phyloP scores from a whole-genome alignment of 1,140 invertebrate genomes.

The Zaprionus vittiger region DNA sequence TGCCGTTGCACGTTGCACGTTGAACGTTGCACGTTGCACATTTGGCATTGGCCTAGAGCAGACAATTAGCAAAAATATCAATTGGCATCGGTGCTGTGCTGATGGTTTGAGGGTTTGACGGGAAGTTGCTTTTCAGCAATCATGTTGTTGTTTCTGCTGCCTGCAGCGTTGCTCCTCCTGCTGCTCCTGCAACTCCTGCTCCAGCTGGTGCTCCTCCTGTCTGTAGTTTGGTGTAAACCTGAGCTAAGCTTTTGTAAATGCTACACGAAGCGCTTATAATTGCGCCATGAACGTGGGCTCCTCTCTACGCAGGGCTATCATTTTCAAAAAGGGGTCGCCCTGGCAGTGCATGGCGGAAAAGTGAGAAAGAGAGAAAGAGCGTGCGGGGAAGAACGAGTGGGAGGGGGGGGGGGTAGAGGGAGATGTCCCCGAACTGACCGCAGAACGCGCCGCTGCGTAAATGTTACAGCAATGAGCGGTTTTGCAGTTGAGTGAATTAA shows the following conservation, averaged over 20 bases:
- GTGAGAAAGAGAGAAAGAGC: slow-evolving; percentile 23
- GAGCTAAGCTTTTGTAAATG: slow-evolving; percentile 40
- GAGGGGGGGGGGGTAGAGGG: slow-evolving; percentile 37
- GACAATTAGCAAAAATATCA: slow-evolving; percentile 12
- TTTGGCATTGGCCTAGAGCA: slow-evolving; percentile 5
- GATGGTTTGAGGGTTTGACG: neutral
- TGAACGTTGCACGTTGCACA: slow-evolving; percentile 2
- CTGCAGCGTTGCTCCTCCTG: neutral
- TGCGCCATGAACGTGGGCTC: slow-evolving; percentile 9
- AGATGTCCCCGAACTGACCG: slow-evolving; percentile 44
- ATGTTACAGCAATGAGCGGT: slow-evolving; percentile 74
- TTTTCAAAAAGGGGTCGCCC: slow-evolving; percentile 8
- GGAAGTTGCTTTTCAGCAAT: slow-evolving; percentile 4
- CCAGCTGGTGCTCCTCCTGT: neutral
- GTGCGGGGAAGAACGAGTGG: slow-evolving; percentile 26
- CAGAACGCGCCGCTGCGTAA: slow-evolving; percentile 68
- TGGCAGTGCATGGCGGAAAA: neutral
- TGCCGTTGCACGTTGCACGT: neutral
- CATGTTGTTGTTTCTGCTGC: neutral
- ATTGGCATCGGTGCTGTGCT: neutral
- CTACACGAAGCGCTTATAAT: slow-evolving; percentile 26
- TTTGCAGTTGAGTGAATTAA: slow-evolving; percentile 74
- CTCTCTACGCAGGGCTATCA: slow-evolving; percentile 21
- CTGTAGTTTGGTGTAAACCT: slow-evolving; percentile 25
- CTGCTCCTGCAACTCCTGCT: neutral